Base-by-base conservation (phyloP, 2,888 invertebrate species). In the Cantharis lateralis region DNA sequence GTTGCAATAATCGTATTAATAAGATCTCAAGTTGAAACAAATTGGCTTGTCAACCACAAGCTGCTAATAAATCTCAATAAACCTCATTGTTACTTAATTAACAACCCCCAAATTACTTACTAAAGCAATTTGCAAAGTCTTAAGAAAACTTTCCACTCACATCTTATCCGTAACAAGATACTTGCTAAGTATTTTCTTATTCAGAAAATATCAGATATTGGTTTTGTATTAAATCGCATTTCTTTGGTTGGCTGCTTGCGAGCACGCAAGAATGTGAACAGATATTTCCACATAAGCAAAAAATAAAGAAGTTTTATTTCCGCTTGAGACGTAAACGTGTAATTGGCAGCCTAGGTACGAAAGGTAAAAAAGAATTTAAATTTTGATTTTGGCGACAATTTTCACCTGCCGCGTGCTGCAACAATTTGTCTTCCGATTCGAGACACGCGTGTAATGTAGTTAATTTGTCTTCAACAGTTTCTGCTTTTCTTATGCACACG, bases 341-440 rank as follows among this genome's bases (percentile, higher is more conserved):
- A 48, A 48, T 48, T 48, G 48, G 48, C 13, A 48, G 24, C 9
- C 9, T 7, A 9, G 24, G 1, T 24, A 1, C 3, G 20, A 20
- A 4, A 5, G 20, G 9, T 24, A 9, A 24, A 24, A 24, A 24
- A 1, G 9, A 24, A 24, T 24, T 24, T 24, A 24, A 24, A 24
- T 24, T 24, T 48, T 13, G 48, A 48, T n/a, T 48, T 48, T n/a
- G 5, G n/a, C 7, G 48, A 48, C 48, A n/a, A 48, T 48, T 48
- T 48, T 48, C 48, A 48, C 48, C 48, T 48, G 15, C 63, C 76
- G 26, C 72, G 72, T 64, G 69, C 76, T 64, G 72, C 28, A 70
- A 72, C 64, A 76, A 76, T 76, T 76, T 72, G 63, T 76, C 72
- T 76, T 72, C 76, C 61, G 70, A 72, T 73, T 70, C 76, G 64